These are phyloP conservation scores for Engystomops pustulosus DNA, from an alignment of 2,113 vertebrate genomes.

Conservation along the genomic window DNA sequence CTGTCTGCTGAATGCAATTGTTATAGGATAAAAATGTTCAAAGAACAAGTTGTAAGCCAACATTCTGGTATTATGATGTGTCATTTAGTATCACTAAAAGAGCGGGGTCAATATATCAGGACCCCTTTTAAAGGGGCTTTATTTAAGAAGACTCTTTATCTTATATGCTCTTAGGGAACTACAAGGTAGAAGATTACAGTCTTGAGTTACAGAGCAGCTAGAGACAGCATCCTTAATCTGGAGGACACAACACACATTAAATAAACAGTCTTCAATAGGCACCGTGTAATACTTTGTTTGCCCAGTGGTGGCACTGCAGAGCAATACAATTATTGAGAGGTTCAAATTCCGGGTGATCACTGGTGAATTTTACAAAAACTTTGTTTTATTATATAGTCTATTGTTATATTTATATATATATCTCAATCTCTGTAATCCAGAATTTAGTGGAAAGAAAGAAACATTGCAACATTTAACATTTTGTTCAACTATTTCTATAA, in stretches of 20 bases:
- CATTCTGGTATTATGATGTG: neutral
- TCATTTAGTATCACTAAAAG: neutral
- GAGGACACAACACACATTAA: neutral
- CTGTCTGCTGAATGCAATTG: slow-evolving; percentile 8
- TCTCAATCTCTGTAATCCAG: too few relatives aligned
- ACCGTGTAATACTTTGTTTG: too few relatives aligned
- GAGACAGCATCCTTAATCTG: neutral
- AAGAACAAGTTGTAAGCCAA: neutral
- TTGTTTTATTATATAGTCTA: too few relatives aligned
- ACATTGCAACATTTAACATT: too few relatives aligned
- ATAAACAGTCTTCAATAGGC: neutral
- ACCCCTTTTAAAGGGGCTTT: neutral
- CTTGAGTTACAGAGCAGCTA: neutral
- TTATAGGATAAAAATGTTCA: slow-evolving; percentile 14
- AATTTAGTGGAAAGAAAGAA: too few relatives aligned
- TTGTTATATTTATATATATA: too few relatives aligned
- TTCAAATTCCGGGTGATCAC: too few relatives aligned
- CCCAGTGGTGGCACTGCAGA: too few relatives aligned
- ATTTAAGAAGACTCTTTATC: neutral
- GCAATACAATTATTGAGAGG: too few relatives aligned
- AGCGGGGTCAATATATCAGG: neutral
- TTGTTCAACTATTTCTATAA: too few relatives aligned
- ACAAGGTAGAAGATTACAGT: neutral
- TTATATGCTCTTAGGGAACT: neutral
- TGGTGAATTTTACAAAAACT: too few relatives aligned